Conservation (phyloP, 2,888 invertebrate species). For the Rhimphoctona megacephalus region DNA sequence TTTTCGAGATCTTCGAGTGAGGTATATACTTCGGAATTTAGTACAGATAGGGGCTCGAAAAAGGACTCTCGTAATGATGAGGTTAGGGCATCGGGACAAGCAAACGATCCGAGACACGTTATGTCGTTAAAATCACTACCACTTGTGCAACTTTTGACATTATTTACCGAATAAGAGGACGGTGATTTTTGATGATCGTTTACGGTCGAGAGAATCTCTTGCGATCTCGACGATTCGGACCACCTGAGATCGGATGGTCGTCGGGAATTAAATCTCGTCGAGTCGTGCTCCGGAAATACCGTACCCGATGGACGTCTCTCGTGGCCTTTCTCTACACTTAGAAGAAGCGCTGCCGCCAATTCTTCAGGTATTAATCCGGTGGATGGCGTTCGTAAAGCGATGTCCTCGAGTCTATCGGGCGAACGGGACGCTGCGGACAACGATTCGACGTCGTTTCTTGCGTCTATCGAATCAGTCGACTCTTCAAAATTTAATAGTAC, state of each 20-base stretch:
- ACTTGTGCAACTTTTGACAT: constrained; percentile 80
- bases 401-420: constrained; percentile 22
- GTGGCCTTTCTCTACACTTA: constrained; percentile 69
- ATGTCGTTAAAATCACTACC: constrained; percentile 81
- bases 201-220: constrained; percentile 79
- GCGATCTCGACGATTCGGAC: constrained; percentile 83
- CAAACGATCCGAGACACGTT: constrained; percentile 80
- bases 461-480: constrained; percentile 64
- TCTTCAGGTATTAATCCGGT: constrained; percentile 71
- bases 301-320: constrained; percentile 75
- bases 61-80: constrained; percentile 82
- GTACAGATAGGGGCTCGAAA: constrained; percentile 80
- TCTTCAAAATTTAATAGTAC: constrained; percentile 80
- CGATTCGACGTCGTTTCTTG: constrained; percentile 1
- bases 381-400: constrained; percentile 29
- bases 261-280: constrained; percentile 80
- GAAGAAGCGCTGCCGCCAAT: constrained; percentile 74
- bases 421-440: background rate
- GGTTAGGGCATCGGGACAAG: constrained; percentile 80
- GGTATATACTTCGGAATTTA: constrained; percentile 80
- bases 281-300: constrained; percentile 80
- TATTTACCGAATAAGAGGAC: constrained; percentile 81
- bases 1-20: constrained; percentile 81
- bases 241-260: constrained; percentile 82
- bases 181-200: constrained; percentile 78